Conservation (phyloP, 2,797 vertebrate species). For the Acrocephalus scirpaceus region DNA sequence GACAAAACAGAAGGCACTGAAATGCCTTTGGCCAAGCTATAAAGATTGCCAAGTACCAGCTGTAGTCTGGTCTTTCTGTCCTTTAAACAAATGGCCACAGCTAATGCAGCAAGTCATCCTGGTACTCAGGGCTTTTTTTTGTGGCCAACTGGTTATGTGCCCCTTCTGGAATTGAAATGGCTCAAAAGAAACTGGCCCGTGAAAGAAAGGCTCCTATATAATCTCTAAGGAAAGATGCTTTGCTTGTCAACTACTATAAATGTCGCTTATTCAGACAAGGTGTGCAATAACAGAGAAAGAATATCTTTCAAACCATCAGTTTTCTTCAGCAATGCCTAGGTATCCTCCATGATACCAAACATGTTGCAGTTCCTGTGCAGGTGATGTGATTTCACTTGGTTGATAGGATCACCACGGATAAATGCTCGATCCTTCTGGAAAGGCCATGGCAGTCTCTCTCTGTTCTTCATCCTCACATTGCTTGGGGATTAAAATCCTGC, state of each 20-base stretch:
- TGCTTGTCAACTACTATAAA: background rate
- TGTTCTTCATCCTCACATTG: background rate
- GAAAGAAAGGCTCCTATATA: background rate
- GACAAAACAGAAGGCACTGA: constrained; percentile 11
- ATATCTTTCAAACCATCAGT: background rate
- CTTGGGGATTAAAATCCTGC: background rate
- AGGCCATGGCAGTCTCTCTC: background rate
- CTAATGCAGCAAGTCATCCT: background rate
- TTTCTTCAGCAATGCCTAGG: background rate
- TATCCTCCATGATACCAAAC: background rate
- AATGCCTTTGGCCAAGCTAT: background rate
- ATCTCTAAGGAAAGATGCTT: background rate
- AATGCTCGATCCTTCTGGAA: background rate
- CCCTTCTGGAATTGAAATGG: background rate
- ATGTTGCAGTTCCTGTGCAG: background rate
- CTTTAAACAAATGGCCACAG: background rate
- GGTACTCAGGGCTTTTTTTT: background rate
- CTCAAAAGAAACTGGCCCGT: background rate
- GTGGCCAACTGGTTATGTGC: background rate
- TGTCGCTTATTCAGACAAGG: background rate
- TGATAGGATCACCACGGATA: background rate
- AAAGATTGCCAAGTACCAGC: background rate
- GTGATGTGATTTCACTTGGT: background rate
- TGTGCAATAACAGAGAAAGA: background rate
- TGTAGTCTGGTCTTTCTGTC: constrained; percentile 1